Percentiles rank a stretch among this genome's conserved stretches.
phyloP scores from a whole-genome alignment of 2,113 vertebrate genomes.

The Oryzias melastigma region DNA sequence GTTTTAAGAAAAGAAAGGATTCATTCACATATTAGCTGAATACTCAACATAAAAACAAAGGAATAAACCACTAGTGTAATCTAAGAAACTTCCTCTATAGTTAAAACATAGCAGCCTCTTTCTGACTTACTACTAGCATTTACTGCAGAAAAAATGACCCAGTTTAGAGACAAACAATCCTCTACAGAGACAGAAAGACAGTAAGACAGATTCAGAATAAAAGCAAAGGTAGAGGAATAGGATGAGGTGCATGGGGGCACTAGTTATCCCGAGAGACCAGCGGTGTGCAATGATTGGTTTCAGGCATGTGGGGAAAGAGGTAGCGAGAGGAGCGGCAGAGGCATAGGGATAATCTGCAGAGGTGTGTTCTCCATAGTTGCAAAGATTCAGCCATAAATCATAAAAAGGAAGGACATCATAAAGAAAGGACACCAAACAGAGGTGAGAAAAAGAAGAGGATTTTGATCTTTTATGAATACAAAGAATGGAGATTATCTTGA shows the following conservation, averaged over 20 bases:
- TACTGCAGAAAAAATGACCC: slow-evolving; percentile 70
- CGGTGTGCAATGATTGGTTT: slow-evolving; percentile 52
- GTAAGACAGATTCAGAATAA: slow-evolving; percentile 7
- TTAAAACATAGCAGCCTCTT: slow-evolving; percentile 21
- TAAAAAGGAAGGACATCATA: slow-evolving; percentile 16
- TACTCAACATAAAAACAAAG: not conserved
- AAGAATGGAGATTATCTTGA: not conserved
- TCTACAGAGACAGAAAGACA: slow-evolving; percentile 33
- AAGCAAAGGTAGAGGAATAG: slow-evolving; percentile 12
- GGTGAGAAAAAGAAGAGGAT: slow-evolving; percentile 1
- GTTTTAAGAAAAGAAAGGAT: no score
- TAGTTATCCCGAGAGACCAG: slow-evolving; percentile 43
- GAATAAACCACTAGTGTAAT: slow-evolving; percentile 22
- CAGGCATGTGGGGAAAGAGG: slow-evolving; percentile 28
- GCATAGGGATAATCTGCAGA: slow-evolving; percentile 56
- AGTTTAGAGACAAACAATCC: slow-evolving; percentile 71
- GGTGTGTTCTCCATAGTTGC: slow-evolving; percentile 51
- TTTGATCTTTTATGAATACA: slow-evolving; percentile 19
- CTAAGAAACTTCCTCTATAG: slow-evolving; percentile 21
- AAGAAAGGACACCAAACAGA: slow-evolving; percentile 7
- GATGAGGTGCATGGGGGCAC: slow-evolving; percentile 43
- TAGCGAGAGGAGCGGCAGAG: slow-evolving; percentile 14
- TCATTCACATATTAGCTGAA: no score
- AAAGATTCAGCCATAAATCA: slow-evolving; percentile 52
- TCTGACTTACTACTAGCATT: slow-evolving; percentile 41